Evolutionary conservation across 2,797 vertebrate genomes (phyloP), one percentile per base, ranked within the genome.

Genomic region (Gallirallus australis): DNA sequence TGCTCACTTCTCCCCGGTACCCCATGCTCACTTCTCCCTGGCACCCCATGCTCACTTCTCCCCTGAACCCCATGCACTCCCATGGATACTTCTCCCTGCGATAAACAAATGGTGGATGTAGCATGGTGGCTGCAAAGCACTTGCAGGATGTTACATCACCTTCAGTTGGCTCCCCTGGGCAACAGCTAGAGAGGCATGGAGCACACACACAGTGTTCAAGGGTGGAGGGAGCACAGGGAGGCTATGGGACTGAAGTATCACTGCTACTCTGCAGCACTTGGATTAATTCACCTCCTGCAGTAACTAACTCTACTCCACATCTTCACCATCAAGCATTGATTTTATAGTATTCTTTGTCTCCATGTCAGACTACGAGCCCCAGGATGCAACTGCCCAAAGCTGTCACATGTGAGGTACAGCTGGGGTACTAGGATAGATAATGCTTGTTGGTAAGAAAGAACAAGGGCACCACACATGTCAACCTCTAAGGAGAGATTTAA

Each of bases 21-120:
- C 63, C 2, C 0, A 6, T 7, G 7, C 45, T 64, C 30, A 20
- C 35, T 59, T 35, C 17, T 53, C 19, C n/a, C 66, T 33, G 14
- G 39, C 14, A 40, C 39, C 39, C 39, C 39, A 40, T 40, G 39
- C 39, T 40, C 39, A 40, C 39, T 40, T 40, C 39, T 40, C 39
- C 39, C 42, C 16, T 27, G 33, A 50, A 48, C 52, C 63, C 2
- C 0, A 6, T 7, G 17, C 45, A 4, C 23, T 56, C 35, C 47
- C 52, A 18, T 0, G 9, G 68, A 47, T 0, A 2, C 48, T 72
- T 20, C 7, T 15, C 37, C 3, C 27, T 14, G 12, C 6, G 2
- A 69, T 45, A 48, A 63, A 42, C 27, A 35, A 54, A 19, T 7
- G 21, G 73, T 3, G 3, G 48, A n/a, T 15, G 50, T 10, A 6